Percentiles rank a stretch among this genome's conserved stretches.
Conservation (phyloP, 2,113 vertebrate genomes). For the Catagonus wagneri region DNA sequence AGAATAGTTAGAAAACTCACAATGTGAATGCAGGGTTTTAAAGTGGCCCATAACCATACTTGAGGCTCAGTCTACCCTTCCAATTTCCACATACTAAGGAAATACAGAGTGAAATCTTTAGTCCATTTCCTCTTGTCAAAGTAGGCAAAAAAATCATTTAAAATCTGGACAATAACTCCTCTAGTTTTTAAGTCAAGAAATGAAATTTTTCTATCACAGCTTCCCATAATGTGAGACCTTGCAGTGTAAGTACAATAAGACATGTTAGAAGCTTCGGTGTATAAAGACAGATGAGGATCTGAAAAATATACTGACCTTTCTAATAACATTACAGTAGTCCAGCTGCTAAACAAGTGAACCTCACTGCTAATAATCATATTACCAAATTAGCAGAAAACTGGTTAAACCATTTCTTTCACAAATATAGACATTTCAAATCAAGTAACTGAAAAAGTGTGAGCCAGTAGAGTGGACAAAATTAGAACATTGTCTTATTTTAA, state of each 20-base stretch:
- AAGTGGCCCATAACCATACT: neutral
- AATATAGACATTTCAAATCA: conserved; percentile 75
- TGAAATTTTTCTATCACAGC: neutral
- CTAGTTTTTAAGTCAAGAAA: conserved; percentile 49
- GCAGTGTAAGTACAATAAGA: neutral
- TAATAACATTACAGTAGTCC: neutral
- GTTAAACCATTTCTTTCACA: neutral
- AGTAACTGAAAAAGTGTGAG: conserved; percentile 45
- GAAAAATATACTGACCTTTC: neutral
- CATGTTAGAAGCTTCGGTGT: neutral
- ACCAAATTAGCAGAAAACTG: conserved; percentile 13
- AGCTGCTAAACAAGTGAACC: neutral
- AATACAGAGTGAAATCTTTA: neutral
- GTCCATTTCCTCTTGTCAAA: neutral
- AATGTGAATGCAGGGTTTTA: neutral
- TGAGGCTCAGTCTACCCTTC: neutral
- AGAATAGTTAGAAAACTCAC: conserved; percentile 4
- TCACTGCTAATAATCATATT: conserved; percentile 27
- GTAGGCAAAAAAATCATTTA: neutral
- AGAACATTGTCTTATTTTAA: conserved; percentile 77
- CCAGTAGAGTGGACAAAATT: conserved; percentile 70
- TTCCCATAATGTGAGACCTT: neutral
- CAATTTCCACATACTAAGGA: neutral
- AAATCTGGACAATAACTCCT: neutral
- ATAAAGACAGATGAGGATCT: neutral